Percentiles rank a stretch among this genome's conserved stretches.
These are phyloP conservation scores for Conger conger DNA, from an alignment of 2,113 vertebrate genomes.

Conservation along the genomic window DNA sequence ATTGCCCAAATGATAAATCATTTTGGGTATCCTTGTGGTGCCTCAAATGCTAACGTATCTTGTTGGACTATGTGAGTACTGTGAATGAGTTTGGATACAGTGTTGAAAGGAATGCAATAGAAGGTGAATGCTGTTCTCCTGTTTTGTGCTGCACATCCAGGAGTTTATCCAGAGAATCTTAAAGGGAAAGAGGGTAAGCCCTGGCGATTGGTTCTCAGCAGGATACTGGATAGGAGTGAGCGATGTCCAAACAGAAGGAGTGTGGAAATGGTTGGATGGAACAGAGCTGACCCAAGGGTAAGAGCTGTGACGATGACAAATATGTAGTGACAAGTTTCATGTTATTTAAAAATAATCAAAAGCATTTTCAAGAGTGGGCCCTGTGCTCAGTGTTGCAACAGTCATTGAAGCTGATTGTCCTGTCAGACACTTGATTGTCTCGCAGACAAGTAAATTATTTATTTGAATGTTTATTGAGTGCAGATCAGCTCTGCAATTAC, in stretches of 20 bases:
- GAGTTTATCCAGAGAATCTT: conserved; percentile 43
- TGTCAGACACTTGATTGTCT: neutral
- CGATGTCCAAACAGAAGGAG: conserved; percentile 55
- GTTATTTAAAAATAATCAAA: neutral
- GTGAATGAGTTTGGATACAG: neutral
- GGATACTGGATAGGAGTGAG: conserved; percentile 67
- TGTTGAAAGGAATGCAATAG: neutral
- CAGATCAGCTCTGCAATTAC: neutral
- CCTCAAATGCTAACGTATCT: neutral
- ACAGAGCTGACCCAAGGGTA: conserved; percentile 40
- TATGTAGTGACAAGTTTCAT: neutral
- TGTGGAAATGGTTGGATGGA: conserved; percentile 64
- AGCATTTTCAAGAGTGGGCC: neutral
- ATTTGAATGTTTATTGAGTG: conserved; percentile 15
- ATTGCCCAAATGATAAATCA: too few relatives aligned
- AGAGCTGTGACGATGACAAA: neutral
- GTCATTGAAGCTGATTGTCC: neutral
- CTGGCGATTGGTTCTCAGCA: fast-evolving
- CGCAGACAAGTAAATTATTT: neutral
- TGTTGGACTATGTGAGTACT: neutral
- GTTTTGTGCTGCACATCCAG: conserved; percentile 42
- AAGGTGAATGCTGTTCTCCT: neutral
- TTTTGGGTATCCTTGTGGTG: neutral
- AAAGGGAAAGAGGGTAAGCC: conserved; percentile 21
- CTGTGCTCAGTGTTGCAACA: neutral